Conservation (phyloP, 1,140 invertebrate species). For the Cyrtorhinus lividipennis region DNA sequence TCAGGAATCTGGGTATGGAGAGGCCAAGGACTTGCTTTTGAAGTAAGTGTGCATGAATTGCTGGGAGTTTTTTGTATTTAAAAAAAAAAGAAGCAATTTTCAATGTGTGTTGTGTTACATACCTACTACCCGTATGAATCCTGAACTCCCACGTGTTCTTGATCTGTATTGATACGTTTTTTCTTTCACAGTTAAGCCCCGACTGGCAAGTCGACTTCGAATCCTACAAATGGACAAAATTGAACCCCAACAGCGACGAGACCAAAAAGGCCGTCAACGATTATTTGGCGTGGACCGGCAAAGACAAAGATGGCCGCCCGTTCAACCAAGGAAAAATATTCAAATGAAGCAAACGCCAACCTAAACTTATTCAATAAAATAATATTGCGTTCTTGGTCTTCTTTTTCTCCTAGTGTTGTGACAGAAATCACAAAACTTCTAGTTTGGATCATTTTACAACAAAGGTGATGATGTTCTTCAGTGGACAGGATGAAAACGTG, state of each 20-base stretch:
- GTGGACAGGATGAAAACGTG: too few relatives aligned
- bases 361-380: slow-evolving; percentile 17
- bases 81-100: neutral
- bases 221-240: slow-evolving; percentile 90
- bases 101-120: too few relatives aligned
- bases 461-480: too few relatives aligned
- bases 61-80: too few relatives aligned
- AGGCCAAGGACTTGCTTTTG: slow-evolving; percentile 86
- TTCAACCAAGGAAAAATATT: slow-evolving; percentile 99
- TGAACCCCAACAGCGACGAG: slow-evolving; percentile 64
- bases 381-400: slow-evolving; percentile 7
- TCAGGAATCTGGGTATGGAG: slow-evolving; percentile 96
- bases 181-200: slow-evolving; percentile 58
- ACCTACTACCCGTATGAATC: too few relatives aligned
- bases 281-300: slow-evolving; percentile 84
- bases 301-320: slow-evolving; percentile 73
- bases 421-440: too few relatives aligned
- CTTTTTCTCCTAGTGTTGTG: too few relatives aligned
- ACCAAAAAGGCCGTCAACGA: slow-evolving; percentile 84
- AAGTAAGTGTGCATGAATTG: slow-evolving; percentile 41
- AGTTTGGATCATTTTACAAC: too few relatives aligned
- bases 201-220: slow-evolving; percentile 98
- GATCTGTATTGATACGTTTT: too few relatives aligned
- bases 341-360: slow-evolving; percentile 46
- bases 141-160: too few relatives aligned